Evolutionary conservation across 2,797 vertebrate genomes (phyloP).

Genomic region (Chelon labrosus): DNA sequence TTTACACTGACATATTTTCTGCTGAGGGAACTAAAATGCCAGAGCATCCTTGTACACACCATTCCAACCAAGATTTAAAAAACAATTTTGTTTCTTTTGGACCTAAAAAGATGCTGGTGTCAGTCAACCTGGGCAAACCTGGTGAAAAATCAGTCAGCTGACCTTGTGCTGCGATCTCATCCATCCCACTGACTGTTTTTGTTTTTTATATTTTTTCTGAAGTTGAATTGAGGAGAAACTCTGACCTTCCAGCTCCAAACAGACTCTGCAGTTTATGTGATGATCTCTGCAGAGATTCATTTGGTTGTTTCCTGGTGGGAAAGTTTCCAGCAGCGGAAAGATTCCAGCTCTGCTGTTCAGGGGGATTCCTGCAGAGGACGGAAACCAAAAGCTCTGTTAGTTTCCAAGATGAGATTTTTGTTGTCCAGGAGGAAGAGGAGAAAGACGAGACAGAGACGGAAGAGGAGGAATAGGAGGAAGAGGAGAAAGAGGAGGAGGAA

Average conservation of each 20-base stretch:
- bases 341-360: constrained; percentile 48
- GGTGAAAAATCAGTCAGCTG: constrained; percentile 18
- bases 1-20: too few species aligned
- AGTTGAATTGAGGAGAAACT: constrained; percentile 27
- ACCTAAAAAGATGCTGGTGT: neutral
- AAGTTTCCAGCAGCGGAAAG: constrained; percentile 41
- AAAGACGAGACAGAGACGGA: neutral
- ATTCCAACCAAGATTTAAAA: neutral
- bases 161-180: constrained; percentile 19
- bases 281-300: constrained; percentile 21
- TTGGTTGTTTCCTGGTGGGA: constrained; percentile 50
- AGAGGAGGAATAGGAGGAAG: too few species aligned
- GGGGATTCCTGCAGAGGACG: constrained; percentile 42
- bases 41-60: neutral
- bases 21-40: neutral
- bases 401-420: constrained; percentile 8
- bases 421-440: neutral
- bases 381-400: constrained; percentile 24
- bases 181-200: neutral
- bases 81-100: too few species aligned
- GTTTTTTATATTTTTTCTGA: neutral
- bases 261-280: constrained; percentile 2
- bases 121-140: neutral
- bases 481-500: too few species aligned
- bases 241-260: constrained; percentile 2